Conservation (phyloP, 2,888 invertebrate species). For the Branchellion lobata region DNA sequence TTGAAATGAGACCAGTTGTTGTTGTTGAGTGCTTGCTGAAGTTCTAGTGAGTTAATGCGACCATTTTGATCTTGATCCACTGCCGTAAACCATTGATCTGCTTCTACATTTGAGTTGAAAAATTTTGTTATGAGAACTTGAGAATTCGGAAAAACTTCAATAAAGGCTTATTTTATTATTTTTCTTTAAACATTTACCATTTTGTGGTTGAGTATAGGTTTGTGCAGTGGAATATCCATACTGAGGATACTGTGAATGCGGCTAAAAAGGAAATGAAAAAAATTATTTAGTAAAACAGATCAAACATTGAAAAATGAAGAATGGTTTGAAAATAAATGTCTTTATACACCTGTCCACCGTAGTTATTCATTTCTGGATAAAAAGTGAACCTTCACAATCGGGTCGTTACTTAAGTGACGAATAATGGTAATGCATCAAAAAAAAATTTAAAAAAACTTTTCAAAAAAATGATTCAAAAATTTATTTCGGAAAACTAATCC, state of each 20-base stretch:
- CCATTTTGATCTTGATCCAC: slow-evolving; percentile 51
- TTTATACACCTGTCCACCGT: neutral
- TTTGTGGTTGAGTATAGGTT: neutral
- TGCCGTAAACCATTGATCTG: slow-evolving; percentile 61
- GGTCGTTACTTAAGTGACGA: too few relatives aligned
- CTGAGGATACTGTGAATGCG: neutral
- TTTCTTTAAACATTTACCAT: neutral
- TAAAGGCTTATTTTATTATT: neutral
- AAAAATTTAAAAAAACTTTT: too few relatives aligned
- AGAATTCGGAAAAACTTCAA: neutral
- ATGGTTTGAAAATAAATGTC: too few relatives aligned
- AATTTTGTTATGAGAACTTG: neutral
- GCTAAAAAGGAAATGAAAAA: neutral
- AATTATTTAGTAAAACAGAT: neutral
- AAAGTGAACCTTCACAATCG: too few relatives aligned
- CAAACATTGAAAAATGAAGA: neutral
- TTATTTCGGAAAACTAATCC: too few relatives aligned
- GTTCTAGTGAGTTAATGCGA: slow-evolving; percentile 49
- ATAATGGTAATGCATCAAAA: too few relatives aligned
- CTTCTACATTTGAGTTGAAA: slow-evolving; percentile 48
- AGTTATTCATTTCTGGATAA: neutral
- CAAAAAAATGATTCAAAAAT: too few relatives aligned
- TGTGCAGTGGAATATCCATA: neutral
- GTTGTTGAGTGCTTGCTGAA: slow-evolving; percentile 58
- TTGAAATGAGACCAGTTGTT: slow-evolving; percentile 63